phyloP scores from a whole-genome alignment of 1,140 invertebrate species.

The Protaetia brevitarsis region DNA sequence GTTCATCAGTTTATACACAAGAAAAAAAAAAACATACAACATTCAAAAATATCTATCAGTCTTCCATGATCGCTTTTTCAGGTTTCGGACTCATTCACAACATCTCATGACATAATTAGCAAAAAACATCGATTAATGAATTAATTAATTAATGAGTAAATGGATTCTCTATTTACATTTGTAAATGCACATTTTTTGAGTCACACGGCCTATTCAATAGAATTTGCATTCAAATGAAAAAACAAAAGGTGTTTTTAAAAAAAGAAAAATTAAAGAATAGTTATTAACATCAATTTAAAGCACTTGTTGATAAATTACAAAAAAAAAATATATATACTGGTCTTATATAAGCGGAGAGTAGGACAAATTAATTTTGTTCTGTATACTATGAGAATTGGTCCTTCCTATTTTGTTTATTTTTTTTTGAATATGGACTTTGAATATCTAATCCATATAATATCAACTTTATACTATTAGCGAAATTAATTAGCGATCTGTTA shows the following conservation, averaged over 20 bases:
- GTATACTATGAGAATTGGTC: conserved; percentile 1
- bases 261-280: conserved; percentile 1
- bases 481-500: no score
- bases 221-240: conserved; percentile 9
- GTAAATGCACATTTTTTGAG: conserved; percentile 18
- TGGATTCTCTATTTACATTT: conserved; percentile 15
- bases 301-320: neutral
- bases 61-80: conserved; percentile 1
- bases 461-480: neutral
- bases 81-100: neutral
- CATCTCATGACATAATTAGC: conserved; percentile 10
- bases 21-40: conserved; percentile 16
- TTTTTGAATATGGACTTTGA: neutral
- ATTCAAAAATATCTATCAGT: conserved; percentile 18
- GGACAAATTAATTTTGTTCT: neutral
- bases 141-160: conserved; percentile 5
- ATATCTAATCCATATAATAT: neutral
- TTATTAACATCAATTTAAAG: neutral
- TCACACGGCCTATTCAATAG: conserved; percentile 15
- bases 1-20: conserved; percentile 12
- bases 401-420: neutral
- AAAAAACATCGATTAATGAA: conserved; percentile 16
- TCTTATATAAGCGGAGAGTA: neutral
- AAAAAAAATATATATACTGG: neutral
- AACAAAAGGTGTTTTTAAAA: neutral